Percentiles rank a stretch among this genome's conserved stretches.
Evolutionary conservation across 1,140 invertebrate species (phyloP).

Genomic region (Gerris buenoi): DNA sequence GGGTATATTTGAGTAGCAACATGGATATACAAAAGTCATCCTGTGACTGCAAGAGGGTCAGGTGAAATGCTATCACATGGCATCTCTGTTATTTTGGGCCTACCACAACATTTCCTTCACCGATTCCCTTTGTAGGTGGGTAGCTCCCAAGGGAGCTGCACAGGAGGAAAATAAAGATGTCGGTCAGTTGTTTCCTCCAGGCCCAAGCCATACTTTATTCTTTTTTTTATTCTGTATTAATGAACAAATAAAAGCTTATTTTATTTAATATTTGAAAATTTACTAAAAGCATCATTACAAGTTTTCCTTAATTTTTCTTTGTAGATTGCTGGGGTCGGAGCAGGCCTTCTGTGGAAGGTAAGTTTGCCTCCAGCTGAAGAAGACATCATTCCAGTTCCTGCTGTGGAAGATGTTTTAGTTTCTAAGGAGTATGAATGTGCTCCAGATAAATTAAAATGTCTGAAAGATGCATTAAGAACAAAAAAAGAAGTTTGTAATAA

Average conservation of each 20-base stretch:
- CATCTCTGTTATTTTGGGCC: background rate
- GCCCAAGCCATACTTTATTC: background rate
- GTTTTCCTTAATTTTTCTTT: background rate
- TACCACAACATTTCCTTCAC: background rate
- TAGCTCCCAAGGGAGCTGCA: background rate
- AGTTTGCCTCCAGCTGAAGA: background rate
- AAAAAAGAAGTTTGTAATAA: background rate
- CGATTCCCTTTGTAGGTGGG: background rate
- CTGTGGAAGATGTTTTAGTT: background rate
- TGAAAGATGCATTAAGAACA: background rate
- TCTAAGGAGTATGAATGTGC: background rate
- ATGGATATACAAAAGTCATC: background rate
- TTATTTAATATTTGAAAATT: no score
- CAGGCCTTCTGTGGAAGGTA: background rate
- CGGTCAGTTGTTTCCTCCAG: background rate
- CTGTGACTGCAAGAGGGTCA: background rate
- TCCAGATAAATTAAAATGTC: background rate
- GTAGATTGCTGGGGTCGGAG: background rate
- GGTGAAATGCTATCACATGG: background rate
- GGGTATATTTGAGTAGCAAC: background rate
- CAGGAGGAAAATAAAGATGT: background rate
- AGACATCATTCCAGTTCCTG: background rate
- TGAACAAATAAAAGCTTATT: no score
- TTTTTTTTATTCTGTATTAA: no score
- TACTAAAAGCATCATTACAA: no score